Percentiles rank a stretch among this genome's conserved stretches.
Conservation (phyloP, 1,140 invertebrate genomes). For the Grapholita molesta region DNA sequence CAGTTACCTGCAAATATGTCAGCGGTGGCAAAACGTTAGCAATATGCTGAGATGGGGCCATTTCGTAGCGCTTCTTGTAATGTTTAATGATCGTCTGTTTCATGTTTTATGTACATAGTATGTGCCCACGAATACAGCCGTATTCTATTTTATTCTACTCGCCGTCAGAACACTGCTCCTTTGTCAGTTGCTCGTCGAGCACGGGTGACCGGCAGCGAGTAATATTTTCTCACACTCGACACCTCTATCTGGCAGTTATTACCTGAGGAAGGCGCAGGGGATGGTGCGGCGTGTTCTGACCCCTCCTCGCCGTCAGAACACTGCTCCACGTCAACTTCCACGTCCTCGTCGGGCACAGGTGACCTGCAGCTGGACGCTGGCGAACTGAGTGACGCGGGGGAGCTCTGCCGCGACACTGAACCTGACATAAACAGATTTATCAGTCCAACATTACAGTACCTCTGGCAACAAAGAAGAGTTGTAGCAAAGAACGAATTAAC, state of each 20-base stretch:
- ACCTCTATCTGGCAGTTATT: slow-evolving; percentile 16
- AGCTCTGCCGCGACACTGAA: slow-evolving; percentile 70
- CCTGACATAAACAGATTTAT: slow-evolving; percentile 35
- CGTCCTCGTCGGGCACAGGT: slow-evolving; percentile 67
- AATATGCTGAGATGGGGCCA: too few species aligned
- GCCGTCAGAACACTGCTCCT: slow-evolving; percentile 72
- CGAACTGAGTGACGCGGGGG: slow-evolving; percentile 67
- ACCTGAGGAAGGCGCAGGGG: slow-evolving; percentile 73
- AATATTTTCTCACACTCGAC: not conserved
- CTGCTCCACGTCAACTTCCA: slow-evolving; percentile 75
- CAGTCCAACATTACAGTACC: slow-evolving; percentile 11
- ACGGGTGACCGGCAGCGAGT: slow-evolving; percentile 51
- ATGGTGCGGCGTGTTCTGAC: slow-evolving; percentile 56
- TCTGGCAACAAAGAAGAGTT: too few species aligned
- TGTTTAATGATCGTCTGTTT: too few species aligned
- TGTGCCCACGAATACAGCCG: too few species aligned
- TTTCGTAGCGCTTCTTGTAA: too few species aligned
- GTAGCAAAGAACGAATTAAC: too few species aligned
- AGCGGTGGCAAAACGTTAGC: too few species aligned
- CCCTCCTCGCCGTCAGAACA: slow-evolving; percentile 71
- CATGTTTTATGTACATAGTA: too few species aligned
- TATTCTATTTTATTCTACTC: too few species aligned
- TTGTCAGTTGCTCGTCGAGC: slow-evolving; percentile 71
- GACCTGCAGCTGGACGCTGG: slow-evolving; percentile 65
- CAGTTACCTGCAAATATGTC: too few species aligned